phyloP scores from a whole-genome alignment of 1,140 invertebrate genomes.

The Branchinecta lindahli region DNA sequence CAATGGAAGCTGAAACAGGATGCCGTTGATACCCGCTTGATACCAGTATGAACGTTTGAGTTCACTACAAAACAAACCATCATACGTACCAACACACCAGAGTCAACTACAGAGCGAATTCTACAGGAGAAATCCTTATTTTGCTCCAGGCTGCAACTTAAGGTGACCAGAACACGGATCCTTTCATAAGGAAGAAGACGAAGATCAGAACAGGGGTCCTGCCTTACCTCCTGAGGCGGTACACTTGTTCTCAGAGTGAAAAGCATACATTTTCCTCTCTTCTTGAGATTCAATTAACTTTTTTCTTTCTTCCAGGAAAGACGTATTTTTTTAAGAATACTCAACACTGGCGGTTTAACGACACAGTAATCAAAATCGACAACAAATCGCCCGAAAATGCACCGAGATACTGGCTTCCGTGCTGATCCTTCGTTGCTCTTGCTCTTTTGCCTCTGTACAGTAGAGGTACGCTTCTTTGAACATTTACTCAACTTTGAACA shows the following conservation, averaged over 20 bases:
- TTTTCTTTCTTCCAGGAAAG: slow-evolving; percentile 28
- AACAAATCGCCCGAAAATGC: slow-evolving; percentile 37
- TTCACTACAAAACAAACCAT: slow-evolving; percentile 2
- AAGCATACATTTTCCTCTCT: slow-evolving; percentile 24
- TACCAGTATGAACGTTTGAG: too few species aligned
- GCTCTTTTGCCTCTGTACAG: not conserved
- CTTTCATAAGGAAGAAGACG: not conserved
- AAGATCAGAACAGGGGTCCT: not conserved
- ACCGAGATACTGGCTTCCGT: slow-evolving; percentile 42
- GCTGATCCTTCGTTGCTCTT: slow-evolving; percentile 23
- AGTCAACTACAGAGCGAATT: too few species aligned
- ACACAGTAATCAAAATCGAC: slow-evolving; percentile 34
- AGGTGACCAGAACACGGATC: too few species aligned
- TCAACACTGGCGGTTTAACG: slow-evolving; percentile 47
- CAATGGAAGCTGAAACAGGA: not conserved
- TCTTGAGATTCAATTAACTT: slow-evolving; percentile 30
- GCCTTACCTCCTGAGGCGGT: not conserved
- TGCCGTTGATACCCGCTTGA: too few species aligned
- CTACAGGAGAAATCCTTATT: too few species aligned
- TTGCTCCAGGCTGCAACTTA: too few species aligned
- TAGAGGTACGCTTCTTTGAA: too few species aligned
- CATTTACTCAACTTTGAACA: too few species aligned
- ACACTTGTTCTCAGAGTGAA: not conserved
- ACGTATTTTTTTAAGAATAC: slow-evolving; percentile 48
- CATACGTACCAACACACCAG: too few species aligned